Conservation (phyloP, 2,888 invertebrate genomes). For the Syritta pipiens region DNA sequence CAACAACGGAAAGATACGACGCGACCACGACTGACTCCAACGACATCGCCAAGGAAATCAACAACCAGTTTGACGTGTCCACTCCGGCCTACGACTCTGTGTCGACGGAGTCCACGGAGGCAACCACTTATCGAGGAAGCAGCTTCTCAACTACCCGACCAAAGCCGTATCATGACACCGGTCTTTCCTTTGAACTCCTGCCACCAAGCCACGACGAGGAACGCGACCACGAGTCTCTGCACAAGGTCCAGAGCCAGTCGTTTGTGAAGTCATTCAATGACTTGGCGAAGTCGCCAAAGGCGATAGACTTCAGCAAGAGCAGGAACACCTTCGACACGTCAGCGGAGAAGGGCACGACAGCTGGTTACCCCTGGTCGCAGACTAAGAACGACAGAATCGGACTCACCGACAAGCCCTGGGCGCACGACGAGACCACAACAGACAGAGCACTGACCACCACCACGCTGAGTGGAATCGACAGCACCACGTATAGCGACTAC, state of each 20-base stretch:
- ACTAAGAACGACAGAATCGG: not conserved
- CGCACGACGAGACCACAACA: slow-evolving; percentile 11
- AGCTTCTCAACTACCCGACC: slow-evolving; percentile 34
- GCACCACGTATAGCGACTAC: no score
- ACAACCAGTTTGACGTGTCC: slow-evolving; percentile 77
- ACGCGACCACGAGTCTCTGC: slow-evolving; percentile 84
- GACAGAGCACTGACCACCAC: not conserved
- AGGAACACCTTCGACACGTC: slow-evolving; percentile 14
- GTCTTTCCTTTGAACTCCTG: slow-evolving; percentile 77
- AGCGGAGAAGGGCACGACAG: slow-evolving; percentile 31
- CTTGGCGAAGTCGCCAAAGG: slow-evolving; percentile 64
- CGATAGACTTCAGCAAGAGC: slow-evolving; percentile 32
- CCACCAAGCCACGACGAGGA: slow-evolving; percentile 79
- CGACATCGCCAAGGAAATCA: slow-evolving; percentile 80
- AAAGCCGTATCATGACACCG: slow-evolving; percentile 58
- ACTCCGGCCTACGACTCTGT: slow-evolving; percentile 70
- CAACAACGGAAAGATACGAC: slow-evolving; percentile 71
- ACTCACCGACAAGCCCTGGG: slow-evolving; percentile 15
- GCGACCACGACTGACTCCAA: slow-evolving; percentile 75
- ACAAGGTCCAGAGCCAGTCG: slow-evolving; percentile 86
- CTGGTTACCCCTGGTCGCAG: slow-evolving; percentile 1
- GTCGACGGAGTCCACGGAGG: slow-evolving; percentile 59
- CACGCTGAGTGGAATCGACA: no score
- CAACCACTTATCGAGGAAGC: slow-evolving; percentile 43
- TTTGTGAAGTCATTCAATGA: slow-evolving; percentile 82